These are phyloP conservation scores for Masticophis lateralis DNA, from an alignment of 2,797 vertebrate species.

Conservation along the genomic window DNA sequence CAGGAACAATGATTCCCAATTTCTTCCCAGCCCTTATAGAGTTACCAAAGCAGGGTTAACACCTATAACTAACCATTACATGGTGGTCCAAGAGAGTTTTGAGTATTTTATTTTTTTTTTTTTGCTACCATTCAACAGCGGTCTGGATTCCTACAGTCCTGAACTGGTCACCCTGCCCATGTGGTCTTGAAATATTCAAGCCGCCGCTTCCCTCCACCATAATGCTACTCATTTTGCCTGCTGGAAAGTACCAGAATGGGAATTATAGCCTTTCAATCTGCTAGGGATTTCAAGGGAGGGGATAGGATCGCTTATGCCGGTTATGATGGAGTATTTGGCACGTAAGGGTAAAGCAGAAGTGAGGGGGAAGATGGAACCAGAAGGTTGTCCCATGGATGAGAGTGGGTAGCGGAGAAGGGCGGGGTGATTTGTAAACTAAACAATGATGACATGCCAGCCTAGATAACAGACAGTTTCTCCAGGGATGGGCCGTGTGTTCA, in stretches of 20 bases:
- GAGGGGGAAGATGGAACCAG: constrained; percentile 25
- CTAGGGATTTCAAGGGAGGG: background rate
- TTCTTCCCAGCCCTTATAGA: background rate
- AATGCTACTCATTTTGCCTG: background rate
- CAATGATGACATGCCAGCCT: constrained; percentile 21
- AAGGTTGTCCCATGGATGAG: constrained; percentile 10
- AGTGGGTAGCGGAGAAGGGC: background rate
- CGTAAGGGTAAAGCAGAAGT: constrained; percentile 4
- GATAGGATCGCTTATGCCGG: background rate
- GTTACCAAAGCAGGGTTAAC: background rate
- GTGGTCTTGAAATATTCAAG: background rate
- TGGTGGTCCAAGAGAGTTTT: background rate
- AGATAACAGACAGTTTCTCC: constrained; percentile 5
- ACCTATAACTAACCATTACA: background rate
- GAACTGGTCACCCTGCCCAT: background rate
- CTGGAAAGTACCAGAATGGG: background rate
- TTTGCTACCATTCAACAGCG: background rate
- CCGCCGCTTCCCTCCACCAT: background rate
- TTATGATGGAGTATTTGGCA: constrained; percentile 5
- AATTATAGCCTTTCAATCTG: background rate
- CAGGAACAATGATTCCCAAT: background rate
- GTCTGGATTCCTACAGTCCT: background rate
- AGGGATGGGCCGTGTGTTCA: constrained; percentile 10
- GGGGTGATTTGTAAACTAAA: constrained; percentile 25
- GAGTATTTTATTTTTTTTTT: background rate